A percentile compares a stretch with the other conserved stretches of the same genome.
Evolutionary conservation across 2,797 vertebrate genomes (phyloP).

Genomic region (Artibeus jamaicensis): DNA sequence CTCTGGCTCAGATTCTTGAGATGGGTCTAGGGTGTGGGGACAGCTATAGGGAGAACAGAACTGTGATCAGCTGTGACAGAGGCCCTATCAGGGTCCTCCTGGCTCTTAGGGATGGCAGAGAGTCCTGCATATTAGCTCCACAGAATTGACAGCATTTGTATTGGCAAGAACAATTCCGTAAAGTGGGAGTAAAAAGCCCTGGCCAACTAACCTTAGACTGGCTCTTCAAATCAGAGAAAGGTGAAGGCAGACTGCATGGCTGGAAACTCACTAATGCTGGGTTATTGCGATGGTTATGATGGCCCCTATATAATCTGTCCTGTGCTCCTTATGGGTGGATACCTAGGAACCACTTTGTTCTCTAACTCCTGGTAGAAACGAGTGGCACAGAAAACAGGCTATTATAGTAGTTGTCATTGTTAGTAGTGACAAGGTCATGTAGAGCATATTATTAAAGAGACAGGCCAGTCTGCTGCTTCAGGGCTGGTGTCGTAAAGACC

Average conservation of each 20-base stretch:
- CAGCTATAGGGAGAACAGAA: background rate
- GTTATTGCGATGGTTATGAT: rapidly evolving
- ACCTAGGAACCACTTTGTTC: background rate
- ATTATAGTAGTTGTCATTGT: too few species aligned
- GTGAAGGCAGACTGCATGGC: background rate
- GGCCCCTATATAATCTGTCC: rapidly evolving
- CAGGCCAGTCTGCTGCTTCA: rapidly evolving
- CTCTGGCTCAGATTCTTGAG: background rate
- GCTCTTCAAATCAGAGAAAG: background rate
- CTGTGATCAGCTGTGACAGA: background rate
- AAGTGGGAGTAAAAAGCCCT: background rate
- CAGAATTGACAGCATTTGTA: background rate
- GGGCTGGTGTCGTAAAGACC: background rate
- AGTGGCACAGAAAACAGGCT: background rate
- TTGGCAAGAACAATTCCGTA: rapidly evolving
- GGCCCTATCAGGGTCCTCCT: background rate
- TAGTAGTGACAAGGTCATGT: background rate
- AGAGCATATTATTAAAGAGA: too few species aligned
- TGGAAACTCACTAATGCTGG: background rate
- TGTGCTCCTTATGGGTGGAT: background rate
- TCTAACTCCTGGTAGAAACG: background rate
- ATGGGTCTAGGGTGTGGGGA: too few species aligned
- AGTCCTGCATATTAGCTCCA: background rate
- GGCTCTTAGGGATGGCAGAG: background rate
- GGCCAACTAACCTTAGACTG: background rate